Evolutionary conservation across 2,797 vertebrate genomes (phyloP).

Genomic region (Periparus ater): DNA sequence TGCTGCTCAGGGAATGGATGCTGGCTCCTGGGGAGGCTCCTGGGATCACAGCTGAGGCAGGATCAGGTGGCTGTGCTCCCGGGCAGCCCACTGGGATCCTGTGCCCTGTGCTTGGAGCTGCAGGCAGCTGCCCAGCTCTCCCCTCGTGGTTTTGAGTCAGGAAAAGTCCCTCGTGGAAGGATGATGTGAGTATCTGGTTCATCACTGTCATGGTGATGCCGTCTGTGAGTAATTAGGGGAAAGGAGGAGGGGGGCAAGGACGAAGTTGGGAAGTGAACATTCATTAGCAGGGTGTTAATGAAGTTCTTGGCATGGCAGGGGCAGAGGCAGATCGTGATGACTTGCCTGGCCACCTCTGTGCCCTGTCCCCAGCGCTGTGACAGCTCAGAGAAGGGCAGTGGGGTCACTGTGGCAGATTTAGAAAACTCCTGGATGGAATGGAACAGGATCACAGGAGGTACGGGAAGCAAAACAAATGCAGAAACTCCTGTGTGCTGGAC

Average conservation of each 20-base stretch:
- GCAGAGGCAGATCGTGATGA: accelerated
- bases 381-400: neutral
- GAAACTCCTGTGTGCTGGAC: neutral
- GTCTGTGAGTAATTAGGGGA: neutral
- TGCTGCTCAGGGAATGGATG: neutral
- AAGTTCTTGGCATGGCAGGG: neutral
- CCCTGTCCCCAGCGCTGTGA: neutral
- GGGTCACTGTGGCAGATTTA: neutral
- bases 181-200: neutral
- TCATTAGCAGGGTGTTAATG: constrained; percentile 28
- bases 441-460: neutral
- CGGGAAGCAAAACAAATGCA: neutral
- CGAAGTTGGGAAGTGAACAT: neutral
- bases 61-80: accelerated
- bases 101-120: accelerated
- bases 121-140: neutral
- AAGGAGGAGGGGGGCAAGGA: neutral
- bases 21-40: neutral
- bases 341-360: neutral
- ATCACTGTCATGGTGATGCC: neutral
- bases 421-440: neutral
- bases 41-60: neutral
- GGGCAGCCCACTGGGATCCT: neutral
- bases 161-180: neutral
- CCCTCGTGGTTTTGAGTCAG: neutral